These are phyloP conservation scores for Drosophila neonasuta DNA, from an alignment of 2,888 invertebrate species.

Conservation along the genomic window DNA sequence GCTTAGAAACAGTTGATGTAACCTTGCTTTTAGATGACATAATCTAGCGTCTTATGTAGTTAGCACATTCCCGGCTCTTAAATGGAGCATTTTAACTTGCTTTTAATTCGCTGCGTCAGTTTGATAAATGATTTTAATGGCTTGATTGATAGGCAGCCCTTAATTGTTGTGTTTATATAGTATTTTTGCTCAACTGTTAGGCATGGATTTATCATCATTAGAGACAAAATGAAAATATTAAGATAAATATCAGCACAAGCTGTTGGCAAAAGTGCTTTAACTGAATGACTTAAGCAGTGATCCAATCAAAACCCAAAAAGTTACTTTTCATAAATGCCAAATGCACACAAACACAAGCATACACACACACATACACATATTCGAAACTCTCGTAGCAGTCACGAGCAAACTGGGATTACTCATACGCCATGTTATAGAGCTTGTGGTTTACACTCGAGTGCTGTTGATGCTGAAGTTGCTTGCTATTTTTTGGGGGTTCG, in stretches of 20 bases:
- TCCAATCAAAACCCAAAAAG: conserved; percentile 35
- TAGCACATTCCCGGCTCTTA: neutral
- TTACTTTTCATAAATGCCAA: conserved; percentile 47
- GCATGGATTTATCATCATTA: conserved; percentile 36
- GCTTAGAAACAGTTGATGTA: neutral
- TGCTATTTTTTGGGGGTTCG: conserved; percentile 30
- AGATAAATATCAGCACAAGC: conserved; percentile 30
- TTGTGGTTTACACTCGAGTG: conserved; percentile 45
- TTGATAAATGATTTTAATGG: conserved; percentile 34
- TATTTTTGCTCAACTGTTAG: neutral
- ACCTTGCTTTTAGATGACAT: neutral
- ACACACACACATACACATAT: neutral
- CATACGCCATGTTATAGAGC: conserved; percentile 47
- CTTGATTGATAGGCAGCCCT: conserved; percentile 40
- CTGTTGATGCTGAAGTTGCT: conserved; percentile 34
- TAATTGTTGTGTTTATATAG: conserved; percentile 32
- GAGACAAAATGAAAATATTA: conserved; percentile 21
- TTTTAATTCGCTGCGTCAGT: conserved; percentile 22
- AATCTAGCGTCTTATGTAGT: neutral
- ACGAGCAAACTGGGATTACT: conserved; percentile 31
- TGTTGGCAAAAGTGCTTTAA: conserved; percentile 20
- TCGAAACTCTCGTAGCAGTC: neutral
- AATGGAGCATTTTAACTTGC: conserved; percentile 12
- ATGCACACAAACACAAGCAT: conserved; percentile 7
- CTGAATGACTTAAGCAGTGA: conserved; percentile 33